phyloP scores from a whole-genome alignment of 2,797 vertebrate genomes.

The Bufotes viridis region DNA sequence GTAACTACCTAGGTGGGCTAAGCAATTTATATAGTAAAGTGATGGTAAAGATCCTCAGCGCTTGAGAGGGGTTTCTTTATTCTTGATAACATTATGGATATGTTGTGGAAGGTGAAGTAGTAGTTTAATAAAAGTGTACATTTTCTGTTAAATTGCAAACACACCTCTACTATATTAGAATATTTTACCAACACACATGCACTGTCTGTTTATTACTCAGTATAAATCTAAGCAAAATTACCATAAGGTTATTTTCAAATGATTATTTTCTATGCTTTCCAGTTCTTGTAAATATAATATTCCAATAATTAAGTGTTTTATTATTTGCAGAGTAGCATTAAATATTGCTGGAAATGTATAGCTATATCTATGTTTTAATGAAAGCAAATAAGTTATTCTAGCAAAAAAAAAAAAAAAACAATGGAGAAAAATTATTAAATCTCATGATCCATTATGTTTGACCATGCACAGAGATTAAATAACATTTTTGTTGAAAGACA shows the following conservation, averaged over 20 bases:
- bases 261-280: slow-evolving; percentile 11
- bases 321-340: slow-evolving; percentile 35
- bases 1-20: slow-evolving; percentile 20
- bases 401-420: slow-evolving; percentile 36
- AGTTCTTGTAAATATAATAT: slow-evolving; percentile 26
- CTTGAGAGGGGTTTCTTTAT: neutral
- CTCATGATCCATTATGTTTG: slow-evolving; percentile 60
- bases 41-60: neutral
- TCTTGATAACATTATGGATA: slow-evolving; percentile 1
- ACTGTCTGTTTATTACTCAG: slow-evolving; percentile 16
- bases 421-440: slow-evolving; percentile 59
- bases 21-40: neutral
- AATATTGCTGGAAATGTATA: slow-evolving; percentile 27
- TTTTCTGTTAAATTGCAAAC: slow-evolving; percentile 45
- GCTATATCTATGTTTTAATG: slow-evolving; percentile 26
- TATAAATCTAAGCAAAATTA: slow-evolving; percentile 30
- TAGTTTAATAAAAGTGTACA: slow-evolving; percentile 32
- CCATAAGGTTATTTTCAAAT: neutral
- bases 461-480: slow-evolving; percentile 61
- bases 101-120: neutral
- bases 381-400: slow-evolving; percentile 49
- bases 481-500: slow-evolving; percentile 62
- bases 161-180: slow-evolving; percentile 38
- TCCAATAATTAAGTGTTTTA: slow-evolving; percentile 42
- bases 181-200: slow-evolving; percentile 6